Conservation (phyloP, 2,888 invertebrate genomes). For the Exocentrus adspersus region DNA sequence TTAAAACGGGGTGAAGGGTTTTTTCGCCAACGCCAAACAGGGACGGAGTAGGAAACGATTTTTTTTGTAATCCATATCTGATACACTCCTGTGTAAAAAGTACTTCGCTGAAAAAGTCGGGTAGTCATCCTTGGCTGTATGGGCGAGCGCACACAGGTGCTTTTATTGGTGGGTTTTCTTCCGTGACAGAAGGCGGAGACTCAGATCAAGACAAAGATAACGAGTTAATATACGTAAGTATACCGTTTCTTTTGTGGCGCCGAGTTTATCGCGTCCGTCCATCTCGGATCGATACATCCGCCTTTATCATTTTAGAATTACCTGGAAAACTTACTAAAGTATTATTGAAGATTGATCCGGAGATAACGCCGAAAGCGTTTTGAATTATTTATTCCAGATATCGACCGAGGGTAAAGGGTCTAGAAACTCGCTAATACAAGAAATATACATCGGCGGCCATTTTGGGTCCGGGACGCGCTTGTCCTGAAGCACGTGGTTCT, state of each 20-base stretch:
- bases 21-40: no score
- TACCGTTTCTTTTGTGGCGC: constrained; percentile 44
- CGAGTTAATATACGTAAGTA: constrained; percentile 48
- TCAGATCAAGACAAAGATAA: constrained; percentile 50
- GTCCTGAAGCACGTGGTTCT: no score
- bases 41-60: no score
- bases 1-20: background rate
- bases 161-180: constrained; percentile 59
- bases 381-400: background rate
- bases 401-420: background rate
- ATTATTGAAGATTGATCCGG: constrained; percentile 10
- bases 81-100: no score
- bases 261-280: constrained; percentile 33
- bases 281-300: no score
- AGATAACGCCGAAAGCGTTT: background rate
- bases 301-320: constrained; percentile 15
- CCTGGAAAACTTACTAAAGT: constrained; percentile 10
- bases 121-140: constrained; percentile 33
- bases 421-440: background rate
- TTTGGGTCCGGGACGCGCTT: no score
- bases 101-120: constrained; percentile 31
- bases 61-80: no score
- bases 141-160: constrained; percentile 44
- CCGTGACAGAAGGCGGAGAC: constrained; percentile 61
- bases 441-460: no score